A percentile compares a stretch with the other conserved stretches of the same genome.
Conservation (phyloP, 2,888 invertebrate genomes). For the Eristalis pertinax region DNA sequence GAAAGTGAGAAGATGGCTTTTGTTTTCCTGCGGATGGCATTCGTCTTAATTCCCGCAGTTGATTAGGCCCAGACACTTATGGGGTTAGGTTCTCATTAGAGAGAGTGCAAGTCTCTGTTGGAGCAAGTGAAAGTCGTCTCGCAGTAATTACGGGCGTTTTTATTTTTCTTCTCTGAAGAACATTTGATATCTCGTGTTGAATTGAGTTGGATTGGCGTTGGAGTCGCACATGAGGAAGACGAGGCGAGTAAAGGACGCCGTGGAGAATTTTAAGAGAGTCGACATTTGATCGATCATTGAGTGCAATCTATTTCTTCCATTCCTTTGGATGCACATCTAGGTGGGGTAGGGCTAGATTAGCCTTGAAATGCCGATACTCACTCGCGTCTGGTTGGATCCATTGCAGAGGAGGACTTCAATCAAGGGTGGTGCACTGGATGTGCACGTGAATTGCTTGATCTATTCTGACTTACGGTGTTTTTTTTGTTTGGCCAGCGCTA, state of each 20-base stretch:
- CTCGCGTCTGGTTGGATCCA: too few species aligned
- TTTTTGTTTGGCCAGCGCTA: too few species aligned
- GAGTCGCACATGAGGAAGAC: not conserved
- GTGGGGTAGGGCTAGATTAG: too few species aligned
- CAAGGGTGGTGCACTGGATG: too few species aligned
- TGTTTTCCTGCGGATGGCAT: not conserved
- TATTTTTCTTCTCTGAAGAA: not conserved
- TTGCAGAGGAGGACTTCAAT: too few species aligned
- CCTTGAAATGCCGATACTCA: too few species aligned
- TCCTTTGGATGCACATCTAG: not conserved
- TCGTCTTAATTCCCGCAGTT: slow-evolving; percentile 6
- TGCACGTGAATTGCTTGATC: too few species aligned
- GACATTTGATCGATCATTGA: not conserved
- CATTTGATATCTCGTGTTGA: not conserved
- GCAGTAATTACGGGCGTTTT: slow-evolving; percentile 14
- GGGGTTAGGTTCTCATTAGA: slow-evolving; percentile 38
- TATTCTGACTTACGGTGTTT: too few species aligned
- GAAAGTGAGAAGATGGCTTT: slow-evolving; percentile 27
- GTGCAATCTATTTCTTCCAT: too few species aligned
- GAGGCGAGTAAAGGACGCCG: not conserved
- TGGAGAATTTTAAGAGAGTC: not conserved
- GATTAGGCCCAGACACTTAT: slow-evolving; percentile 20
- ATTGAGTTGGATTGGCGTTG: not conserved
- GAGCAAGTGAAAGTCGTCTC: slow-evolving; percentile 44
- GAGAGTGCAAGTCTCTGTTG: slow-evolving; percentile 28